Evolutionary conservation across 2,113 vertebrate genomes (phyloP).

Genomic region (Machaerirhynchus nigripectus): DNA sequence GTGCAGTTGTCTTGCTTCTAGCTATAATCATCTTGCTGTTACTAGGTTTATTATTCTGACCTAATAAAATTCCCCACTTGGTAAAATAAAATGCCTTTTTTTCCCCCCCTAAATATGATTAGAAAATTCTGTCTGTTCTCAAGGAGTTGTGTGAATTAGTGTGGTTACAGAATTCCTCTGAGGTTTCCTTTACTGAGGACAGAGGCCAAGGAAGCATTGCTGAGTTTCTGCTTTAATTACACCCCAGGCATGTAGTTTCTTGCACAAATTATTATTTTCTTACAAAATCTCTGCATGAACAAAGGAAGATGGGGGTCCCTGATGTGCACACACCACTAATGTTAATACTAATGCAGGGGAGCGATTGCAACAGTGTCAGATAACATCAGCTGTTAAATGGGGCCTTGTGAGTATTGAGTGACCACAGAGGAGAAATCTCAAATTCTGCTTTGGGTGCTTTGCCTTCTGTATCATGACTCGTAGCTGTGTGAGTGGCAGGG

Average conservation of each 20-base stretch:
- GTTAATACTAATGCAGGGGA: not conserved
- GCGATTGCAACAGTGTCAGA: not conserved
- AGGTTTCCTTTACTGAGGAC: not conserved
- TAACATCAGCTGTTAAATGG: not conserved
- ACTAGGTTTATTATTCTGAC: slow-evolving; percentile 31
- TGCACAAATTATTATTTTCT: not conserved
- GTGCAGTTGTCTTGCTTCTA: slow-evolving; percentile 3
- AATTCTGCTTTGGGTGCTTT: not conserved
- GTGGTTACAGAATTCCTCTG: not conserved
- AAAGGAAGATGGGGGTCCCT: not conserved
- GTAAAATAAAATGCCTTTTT: not conserved
- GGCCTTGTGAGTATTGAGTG: not conserved
- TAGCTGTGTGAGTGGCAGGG: not conserved
- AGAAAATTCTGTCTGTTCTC: not conserved
- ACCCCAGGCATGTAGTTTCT: not conserved
- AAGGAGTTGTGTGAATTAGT: not conserved
- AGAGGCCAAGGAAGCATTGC: not conserved
- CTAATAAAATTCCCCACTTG: slow-evolving; percentile 26
- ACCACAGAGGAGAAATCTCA: not conserved
- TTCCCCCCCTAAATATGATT: not conserved
- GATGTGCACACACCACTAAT: not conserved
- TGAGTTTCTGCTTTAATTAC: not conserved
- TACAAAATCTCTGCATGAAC: not conserved
- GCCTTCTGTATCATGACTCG: not conserved
- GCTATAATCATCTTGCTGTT: not conserved